phyloP scores from a whole-genome alignment of 2,113 vertebrate species.

The Ptyas mucosa region DNA sequence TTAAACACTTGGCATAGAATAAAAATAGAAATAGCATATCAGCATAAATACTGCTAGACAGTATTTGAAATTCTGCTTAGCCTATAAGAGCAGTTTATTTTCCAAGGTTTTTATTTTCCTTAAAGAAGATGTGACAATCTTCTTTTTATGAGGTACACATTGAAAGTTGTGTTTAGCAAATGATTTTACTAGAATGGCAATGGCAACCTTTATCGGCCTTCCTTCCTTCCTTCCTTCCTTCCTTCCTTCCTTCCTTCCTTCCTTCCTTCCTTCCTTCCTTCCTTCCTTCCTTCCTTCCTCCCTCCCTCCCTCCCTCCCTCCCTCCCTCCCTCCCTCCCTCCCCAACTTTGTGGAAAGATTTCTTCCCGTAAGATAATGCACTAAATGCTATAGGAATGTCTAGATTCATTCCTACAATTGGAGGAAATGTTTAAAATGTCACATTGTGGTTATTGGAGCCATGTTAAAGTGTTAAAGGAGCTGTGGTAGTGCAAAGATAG shows the following conservation, averaged over 20 bases:
- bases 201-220: neutral
- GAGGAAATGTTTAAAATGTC: neutral
- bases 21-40: neutral
- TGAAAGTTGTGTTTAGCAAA: neutral
- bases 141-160: neutral
- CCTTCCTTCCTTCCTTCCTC: neutral
- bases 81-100: neutral
- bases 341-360: neutral
- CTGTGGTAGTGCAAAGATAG: neutral
- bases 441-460: neutral
- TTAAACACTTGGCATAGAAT: neutral
- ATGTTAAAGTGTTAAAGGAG: neutral
- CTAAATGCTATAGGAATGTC: neutral
- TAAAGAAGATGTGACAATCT: neutral
- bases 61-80: neutral
- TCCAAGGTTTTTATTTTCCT: neutral
- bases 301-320: neutral
- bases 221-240: neutral
- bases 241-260: neutral
- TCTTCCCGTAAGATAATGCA: neutral
- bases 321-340: no score
- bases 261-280: neutral
- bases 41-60: neutral
- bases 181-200: neutral
- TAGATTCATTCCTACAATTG: neutral